Conservation (phyloP, 2,888 invertebrate genomes). For the Drosophila neonasuta region DNA sequence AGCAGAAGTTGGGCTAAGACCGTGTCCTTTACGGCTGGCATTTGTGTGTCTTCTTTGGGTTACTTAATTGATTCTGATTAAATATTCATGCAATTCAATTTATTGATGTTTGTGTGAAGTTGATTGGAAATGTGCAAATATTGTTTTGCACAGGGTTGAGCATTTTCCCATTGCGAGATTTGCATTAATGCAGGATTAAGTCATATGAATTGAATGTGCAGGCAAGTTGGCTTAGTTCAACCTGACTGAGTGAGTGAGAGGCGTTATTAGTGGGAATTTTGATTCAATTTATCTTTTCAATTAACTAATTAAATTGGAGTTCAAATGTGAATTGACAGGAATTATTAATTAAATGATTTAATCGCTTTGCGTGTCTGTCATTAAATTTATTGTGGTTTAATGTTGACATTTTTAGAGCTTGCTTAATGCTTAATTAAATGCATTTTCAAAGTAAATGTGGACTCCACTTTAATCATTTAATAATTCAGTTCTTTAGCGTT, state of each 20-base stretch:
- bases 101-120: constrained; percentile 61
- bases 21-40: constrained; percentile 27
- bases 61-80: constrained; percentile 59
- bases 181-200: constrained; percentile 1
- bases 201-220: background rate
- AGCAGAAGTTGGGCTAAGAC: constrained; percentile 30
- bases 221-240: background rate
- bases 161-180: background rate
- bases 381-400: background rate
- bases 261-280: background rate
- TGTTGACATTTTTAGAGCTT: too few relatives aligned
- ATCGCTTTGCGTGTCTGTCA: background rate
- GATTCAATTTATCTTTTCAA: background rate
- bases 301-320: background rate
- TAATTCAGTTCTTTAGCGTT: too few relatives aligned
- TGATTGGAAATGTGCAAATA: constrained; percentile 60
- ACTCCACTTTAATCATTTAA: rapidly evolving
- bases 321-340: background rate
- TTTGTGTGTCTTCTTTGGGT: constrained; percentile 44
- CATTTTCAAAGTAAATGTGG: too few relatives aligned
- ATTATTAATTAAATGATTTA: background rate
- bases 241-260: background rate
- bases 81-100: constrained; percentile 63
- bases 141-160: background rate
- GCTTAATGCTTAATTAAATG: too few relatives aligned